Percentiles rank a stretch among this genome's conserved stretches.
These are phyloP conservation scores for Ceratina calcarata DNA, from an alignment of 1,140 invertebrate species.

Conservation along the genomic window DNA sequence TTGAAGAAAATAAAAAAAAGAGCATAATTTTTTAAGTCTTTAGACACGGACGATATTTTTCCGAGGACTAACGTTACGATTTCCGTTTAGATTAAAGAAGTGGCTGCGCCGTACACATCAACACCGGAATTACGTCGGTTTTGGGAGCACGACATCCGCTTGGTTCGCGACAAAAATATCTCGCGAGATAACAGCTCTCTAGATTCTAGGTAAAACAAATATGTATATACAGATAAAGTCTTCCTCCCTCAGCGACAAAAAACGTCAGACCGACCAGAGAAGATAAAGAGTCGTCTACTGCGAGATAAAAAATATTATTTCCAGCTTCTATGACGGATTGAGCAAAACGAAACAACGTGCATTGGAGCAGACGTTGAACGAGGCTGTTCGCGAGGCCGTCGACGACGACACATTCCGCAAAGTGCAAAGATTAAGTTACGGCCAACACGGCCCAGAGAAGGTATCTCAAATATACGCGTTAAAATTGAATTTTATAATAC, in stretches of 20 bases:
- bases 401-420: slow-evolving; percentile 86
- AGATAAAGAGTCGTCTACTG: neutral
- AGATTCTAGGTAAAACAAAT: slow-evolving; percentile 68
- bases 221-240: neutral
- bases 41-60: neutral
- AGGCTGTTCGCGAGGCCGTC: slow-evolving; percentile 84
- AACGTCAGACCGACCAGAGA: neutral
- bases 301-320: slow-evolving; percentile 22
- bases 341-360: slow-evolving; percentile 71
- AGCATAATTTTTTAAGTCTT: too few relatives aligned
- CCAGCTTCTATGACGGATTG: slow-evolving; percentile 73
- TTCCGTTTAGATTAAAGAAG: slow-evolving; percentile 87
- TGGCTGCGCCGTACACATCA: slow-evolving; percentile 89
- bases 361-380: slow-evolving; percentile 80
- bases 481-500: too few relatives aligned
- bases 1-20: too few relatives aligned
- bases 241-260: too few relatives aligned
- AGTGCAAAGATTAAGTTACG: slow-evolving; percentile 86
- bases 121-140: slow-evolving; percentile 87
- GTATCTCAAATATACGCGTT: slow-evolving; percentile 72
- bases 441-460: slow-evolving; percentile 84
- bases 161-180: slow-evolving; percentile 84
- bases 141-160: slow-evolving; percentile 90
- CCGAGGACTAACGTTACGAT: neutral
- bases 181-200: slow-evolving; percentile 75